Evolutionary conservation across 2,797 vertebrate species (phyloP).

Genomic region (Mallotus villosus): DNA sequence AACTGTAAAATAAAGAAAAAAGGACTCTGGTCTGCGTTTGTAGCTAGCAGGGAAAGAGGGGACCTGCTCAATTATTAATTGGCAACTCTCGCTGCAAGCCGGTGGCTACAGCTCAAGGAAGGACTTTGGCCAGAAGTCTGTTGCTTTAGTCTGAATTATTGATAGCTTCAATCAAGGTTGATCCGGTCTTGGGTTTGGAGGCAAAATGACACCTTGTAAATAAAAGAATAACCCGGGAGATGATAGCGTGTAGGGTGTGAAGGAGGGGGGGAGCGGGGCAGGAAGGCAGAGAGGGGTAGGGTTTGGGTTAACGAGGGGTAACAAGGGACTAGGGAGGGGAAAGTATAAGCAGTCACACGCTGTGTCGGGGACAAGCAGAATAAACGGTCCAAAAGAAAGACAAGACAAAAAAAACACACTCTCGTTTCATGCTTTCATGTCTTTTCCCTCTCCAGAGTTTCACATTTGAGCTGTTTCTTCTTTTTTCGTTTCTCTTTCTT

Average conservation of each 20-base stretch:
- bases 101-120: constrained; percentile 41
- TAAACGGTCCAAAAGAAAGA: too few relatives aligned
- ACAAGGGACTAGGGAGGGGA: background rate
- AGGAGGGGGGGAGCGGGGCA: constrained; percentile 13
- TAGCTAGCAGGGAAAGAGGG: constrained; percentile 37
- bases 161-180: constrained; percentile 53
- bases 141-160: constrained; percentile 54
- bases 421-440: too few relatives aligned
- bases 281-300: background rate
- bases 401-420: too few relatives aligned
- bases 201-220: constrained; percentile 40
- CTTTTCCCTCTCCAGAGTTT: too few relatives aligned
- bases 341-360: too few relatives aligned
- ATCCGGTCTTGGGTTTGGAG: constrained; percentile 19
- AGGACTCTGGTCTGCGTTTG: constrained; percentile 36
- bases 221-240: constrained; percentile 35
- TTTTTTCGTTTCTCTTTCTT: constrained; percentile 25
- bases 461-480: constrained; percentile 10
- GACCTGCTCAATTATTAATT: constrained; percentile 59
- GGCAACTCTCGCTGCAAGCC: constrained; percentile 28
- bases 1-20: constrained; percentile 23
- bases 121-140: constrained; percentile 45
- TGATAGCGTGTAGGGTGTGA: constrained; percentile 23
- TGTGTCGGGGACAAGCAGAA: too few relatives aligned
- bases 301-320: background rate